Conservation (phyloP, 2,797 vertebrate species). For the Enteromius thamalakanensis region DNA sequence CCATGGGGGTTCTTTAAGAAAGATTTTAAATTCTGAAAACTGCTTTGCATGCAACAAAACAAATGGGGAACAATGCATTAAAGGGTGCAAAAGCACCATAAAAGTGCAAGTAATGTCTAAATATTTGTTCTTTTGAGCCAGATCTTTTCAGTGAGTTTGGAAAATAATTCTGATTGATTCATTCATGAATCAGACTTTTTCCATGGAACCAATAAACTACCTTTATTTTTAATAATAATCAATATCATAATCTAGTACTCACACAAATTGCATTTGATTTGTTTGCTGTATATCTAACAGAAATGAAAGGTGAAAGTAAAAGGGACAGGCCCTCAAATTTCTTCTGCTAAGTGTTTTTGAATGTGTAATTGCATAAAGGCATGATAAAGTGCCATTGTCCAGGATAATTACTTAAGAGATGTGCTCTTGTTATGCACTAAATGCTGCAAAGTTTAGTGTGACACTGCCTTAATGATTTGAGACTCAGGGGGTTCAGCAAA, state of each 20-base stretch:
- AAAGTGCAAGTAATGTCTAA: background rate
- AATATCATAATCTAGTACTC: background rate
- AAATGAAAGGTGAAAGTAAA: background rate
- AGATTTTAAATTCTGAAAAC: background rate
- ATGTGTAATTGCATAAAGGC: conserved; percentile 68
- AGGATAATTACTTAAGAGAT: conserved; percentile 80
- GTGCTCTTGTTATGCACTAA: conserved; percentile 80
- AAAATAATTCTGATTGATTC: background rate
- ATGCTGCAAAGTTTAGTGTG: conserved; percentile 76
- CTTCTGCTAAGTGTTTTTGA: conserved; percentile 60
- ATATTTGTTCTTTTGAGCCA: background rate
- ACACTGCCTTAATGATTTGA: conserved; percentile 87
- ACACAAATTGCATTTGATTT: background rate
- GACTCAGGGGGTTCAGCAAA: conserved; percentile 75
- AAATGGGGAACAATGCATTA: background rate
- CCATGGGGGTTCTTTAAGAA: background rate
- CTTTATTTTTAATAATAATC: background rate
- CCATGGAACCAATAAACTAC: background rate
- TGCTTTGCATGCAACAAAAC: background rate
- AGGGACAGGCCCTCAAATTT: conserved; percentile 57
- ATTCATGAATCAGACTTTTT: background rate
- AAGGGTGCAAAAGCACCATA: background rate
- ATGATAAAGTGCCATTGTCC: conserved; percentile 62
- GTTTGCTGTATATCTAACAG: conserved; percentile 13
- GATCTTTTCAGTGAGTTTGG: background rate